Percentiles rank a stretch among this genome's conserved stretches.
Conservation (phyloP, 30 jellyfish, hydroid and myxozoan genomes). For the Cassiopea andromeda region DNA sequence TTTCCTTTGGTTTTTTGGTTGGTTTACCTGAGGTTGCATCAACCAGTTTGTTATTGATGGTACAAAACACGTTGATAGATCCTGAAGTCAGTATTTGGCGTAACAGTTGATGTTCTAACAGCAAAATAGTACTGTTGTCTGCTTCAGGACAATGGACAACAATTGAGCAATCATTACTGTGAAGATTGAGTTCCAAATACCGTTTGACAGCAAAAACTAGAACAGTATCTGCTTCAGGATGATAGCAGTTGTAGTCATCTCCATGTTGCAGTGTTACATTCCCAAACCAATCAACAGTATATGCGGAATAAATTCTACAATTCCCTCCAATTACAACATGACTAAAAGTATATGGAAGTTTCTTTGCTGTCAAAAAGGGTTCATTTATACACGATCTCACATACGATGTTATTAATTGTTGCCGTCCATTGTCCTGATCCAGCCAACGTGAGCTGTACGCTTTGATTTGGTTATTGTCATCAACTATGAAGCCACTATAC, state of each 20-base stretch:
- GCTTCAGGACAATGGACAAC: constrained; percentile 66
- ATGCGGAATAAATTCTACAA: constrained; percentile 19
- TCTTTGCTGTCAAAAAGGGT: constrained; percentile 8
- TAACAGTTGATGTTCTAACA: constrained; percentile 46
- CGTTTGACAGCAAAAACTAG: constrained; percentile 49
- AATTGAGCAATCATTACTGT: constrained; percentile 7
- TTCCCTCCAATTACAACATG: constrained; percentile 61
- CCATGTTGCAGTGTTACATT: background rate
- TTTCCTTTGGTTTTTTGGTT: constrained; percentile 28
- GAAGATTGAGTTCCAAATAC: constrained; percentile 9
- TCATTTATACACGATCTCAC: constrained; percentile 30
- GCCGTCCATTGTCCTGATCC: background rate
- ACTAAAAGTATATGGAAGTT: constrained; percentile 34
- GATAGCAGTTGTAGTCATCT: constrained; percentile 53
- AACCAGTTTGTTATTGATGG: constrained; percentile 40
- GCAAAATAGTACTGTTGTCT: constrained; percentile 44
- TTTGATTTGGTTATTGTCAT: constrained; percentile 34
- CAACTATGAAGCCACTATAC: constrained; percentile 40
- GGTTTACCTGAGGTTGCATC: constrained; percentile 56
- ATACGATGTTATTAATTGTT: constrained; percentile 42
- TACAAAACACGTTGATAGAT: constrained; percentile 11
- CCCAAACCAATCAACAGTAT: constrained; percentile 28
- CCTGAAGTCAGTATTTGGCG: background rate
- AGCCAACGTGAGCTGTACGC: constrained; percentile 34
- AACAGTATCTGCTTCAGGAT: constrained; percentile 70